Evolutionary conservation across 2,113 vertebrate species (phyloP).

Genomic region (Bostrychus sinensis): DNA sequence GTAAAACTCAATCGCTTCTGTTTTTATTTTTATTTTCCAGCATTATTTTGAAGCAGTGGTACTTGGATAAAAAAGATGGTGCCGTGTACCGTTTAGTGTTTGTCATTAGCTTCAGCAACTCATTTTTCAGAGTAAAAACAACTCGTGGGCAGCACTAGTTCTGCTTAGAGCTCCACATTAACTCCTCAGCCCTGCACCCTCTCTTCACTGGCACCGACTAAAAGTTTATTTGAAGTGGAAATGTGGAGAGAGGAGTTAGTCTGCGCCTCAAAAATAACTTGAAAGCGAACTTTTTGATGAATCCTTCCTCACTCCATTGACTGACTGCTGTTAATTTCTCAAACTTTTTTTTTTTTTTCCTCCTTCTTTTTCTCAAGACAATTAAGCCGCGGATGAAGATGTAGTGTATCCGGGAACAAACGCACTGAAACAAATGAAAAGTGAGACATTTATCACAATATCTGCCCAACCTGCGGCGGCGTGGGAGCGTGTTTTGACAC

Average conservation of each 20-base stretch:
- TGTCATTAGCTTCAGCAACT: too few relatives aligned
- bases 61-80: too few relatives aligned
- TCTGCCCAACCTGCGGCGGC: not conserved
- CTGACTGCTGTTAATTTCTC: conserved; percentile 3
- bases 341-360: not conserved
- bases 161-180: not conserved
- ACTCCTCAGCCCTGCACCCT: not conserved
- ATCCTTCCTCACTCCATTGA: not conserved
- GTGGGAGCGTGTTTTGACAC: conserved; percentile 18
- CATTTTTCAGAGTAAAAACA: too few relatives aligned
- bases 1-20: too few relatives aligned
- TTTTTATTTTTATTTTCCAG: too few relatives aligned
- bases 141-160: too few relatives aligned
- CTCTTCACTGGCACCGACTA: not conserved
- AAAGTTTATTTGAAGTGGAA: not conserved
- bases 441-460: conserved; percentile 10
- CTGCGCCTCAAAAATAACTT: not conserved
- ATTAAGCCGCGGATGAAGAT: not conserved
- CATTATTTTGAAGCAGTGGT: too few relatives aligned
- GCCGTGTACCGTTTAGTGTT: too few relatives aligned
- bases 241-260: not conserved
- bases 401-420: not conserved
- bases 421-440: conserved; percentile 3
- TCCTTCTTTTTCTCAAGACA: conserved; percentile 6
- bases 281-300: not conserved